Conservation (phyloP, 2,888 invertebrate species). For the Allacma fusca region DNA sequence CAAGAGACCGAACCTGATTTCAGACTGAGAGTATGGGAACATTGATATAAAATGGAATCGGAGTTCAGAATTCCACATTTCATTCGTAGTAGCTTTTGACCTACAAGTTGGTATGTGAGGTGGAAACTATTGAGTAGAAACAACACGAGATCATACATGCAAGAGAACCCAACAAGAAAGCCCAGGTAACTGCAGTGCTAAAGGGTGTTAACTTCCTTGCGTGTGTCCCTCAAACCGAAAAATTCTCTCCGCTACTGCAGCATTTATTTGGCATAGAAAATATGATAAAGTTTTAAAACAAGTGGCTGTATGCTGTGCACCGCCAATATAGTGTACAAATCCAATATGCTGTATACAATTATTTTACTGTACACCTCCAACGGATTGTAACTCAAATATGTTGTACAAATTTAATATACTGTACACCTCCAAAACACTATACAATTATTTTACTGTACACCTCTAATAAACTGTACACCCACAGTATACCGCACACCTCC, state of each 20-base stretch:
- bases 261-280: conserved; percentile 19
- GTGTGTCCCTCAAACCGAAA: conserved; percentile 17
- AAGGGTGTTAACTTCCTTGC: conserved; percentile 25
- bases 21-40: not conserved
- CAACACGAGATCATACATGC: not conserved
- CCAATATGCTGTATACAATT: too few relatives aligned
- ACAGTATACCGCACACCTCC: too few relatives aligned
- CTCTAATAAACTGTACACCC: too few relatives aligned
- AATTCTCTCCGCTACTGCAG: conserved; percentile 19
- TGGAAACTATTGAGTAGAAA: conserved; percentile 5
- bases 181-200: conserved; percentile 30
- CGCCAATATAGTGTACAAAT: too few relatives aligned
- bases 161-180: not conserved
- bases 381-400: too few relatives aligned
- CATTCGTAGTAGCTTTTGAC: not conserved
- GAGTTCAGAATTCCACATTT: not conserved
- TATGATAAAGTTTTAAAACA: conserved; percentile 5
- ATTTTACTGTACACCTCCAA: too few relatives aligned
- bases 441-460: too few relatives aligned
- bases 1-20: too few relatives aligned
- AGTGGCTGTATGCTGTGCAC: not conserved
- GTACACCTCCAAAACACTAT: too few relatives aligned
- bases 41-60: not conserved
- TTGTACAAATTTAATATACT: too few relatives aligned
- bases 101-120: not conserved